A percentile compares a stretch with the other conserved stretches of the same genome.
phyloP scores from a whole-genome alignment of 1,140 invertebrate species.

The Protaetia brevitarsis region DNA sequence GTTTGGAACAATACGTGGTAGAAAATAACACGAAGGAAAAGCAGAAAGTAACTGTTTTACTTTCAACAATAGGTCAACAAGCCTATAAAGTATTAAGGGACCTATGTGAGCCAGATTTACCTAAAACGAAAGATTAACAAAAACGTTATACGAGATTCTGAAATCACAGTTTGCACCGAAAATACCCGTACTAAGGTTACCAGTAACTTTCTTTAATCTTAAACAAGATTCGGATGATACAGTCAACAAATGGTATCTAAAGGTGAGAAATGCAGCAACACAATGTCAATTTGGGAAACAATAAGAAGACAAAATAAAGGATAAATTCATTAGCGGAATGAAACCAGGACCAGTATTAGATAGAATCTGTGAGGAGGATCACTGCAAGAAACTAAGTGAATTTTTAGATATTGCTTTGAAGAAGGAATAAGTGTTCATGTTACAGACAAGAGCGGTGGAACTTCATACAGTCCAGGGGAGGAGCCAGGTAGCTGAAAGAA shows the following conservation, averaged over 20 bases:
- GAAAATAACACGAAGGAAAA: not conserved
- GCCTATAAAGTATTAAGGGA: slow-evolving; percentile 3
- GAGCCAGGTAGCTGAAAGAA: no score
- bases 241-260: not conserved
- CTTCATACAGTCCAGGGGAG: no score
- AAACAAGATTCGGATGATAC: slow-evolving; percentile 3
- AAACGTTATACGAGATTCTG: not conserved
- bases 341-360: not conserved
- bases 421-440: no score
- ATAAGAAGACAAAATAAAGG: slow-evolving; percentile 34
- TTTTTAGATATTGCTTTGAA: no score
- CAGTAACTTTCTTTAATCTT: not conserved
- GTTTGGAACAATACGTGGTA: not conserved
- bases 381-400: not conserved
- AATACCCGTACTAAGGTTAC: not conserved
- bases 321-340: slow-evolving; percentile 39
- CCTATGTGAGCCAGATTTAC: slow-evolving; percentile 7
- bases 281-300: slow-evolving; percentile 34
- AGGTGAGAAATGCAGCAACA: slow-evolving; percentile 29
- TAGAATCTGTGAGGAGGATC: slow-evolving; percentile 32
- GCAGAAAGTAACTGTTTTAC: not conserved
- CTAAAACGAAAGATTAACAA: not conserved
- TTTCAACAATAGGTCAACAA: not conserved
- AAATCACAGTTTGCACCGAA: slow-evolving; percentile 5
- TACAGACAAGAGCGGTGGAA: no score